Evolutionary conservation across 2,113 vertebrate species (phyloP).

Genomic region (Willisornis vidua): DNA sequence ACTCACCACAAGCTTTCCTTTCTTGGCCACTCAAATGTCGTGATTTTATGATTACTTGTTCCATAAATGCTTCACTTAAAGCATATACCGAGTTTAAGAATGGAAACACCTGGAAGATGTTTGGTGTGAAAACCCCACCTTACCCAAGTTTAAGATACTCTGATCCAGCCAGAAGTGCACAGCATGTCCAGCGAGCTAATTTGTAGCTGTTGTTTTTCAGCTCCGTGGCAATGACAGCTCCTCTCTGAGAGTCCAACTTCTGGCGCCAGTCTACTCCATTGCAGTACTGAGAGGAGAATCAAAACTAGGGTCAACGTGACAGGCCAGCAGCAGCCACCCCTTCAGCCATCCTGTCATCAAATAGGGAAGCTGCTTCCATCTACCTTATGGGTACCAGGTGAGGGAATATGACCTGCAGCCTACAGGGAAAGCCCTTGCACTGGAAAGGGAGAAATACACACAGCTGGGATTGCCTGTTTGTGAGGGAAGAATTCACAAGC

Average conservation of each 20-base stretch:
- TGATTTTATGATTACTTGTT: neutral
- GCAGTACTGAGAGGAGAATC: slow-evolving; percentile 80
- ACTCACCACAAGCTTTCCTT: neutral
- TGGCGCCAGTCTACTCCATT: slow-evolving; percentile 99
- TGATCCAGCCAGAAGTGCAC: slow-evolving; percentile 92
- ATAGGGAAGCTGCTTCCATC: neutral
- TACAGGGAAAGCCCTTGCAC: neutral
- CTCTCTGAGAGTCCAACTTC: slow-evolving; percentile 97
- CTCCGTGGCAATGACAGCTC: slow-evolving; percentile 96
- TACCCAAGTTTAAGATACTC: slow-evolving; percentile 98
- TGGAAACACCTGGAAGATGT: fast-evolving
- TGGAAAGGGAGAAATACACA: fast-evolving
- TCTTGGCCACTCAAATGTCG: neutral
- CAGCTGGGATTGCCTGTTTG: neutral
- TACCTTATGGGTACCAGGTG: fast-evolving
- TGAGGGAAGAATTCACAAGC: neutral
- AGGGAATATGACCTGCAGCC: neutral
- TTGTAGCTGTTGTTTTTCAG: slow-evolving; percentile 99
- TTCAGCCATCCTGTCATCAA: neutral
- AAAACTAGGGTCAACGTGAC: neutral
- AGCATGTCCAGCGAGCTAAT: slow-evolving; percentile 96
- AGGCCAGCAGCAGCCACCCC: neutral
- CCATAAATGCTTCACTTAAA: neutral
- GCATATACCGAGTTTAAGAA: fast-evolving
- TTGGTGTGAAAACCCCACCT: neutral